Base-by-base conservation (phyloP, 1,140 invertebrate genomes). In the Periplaneta americana region DNA sequence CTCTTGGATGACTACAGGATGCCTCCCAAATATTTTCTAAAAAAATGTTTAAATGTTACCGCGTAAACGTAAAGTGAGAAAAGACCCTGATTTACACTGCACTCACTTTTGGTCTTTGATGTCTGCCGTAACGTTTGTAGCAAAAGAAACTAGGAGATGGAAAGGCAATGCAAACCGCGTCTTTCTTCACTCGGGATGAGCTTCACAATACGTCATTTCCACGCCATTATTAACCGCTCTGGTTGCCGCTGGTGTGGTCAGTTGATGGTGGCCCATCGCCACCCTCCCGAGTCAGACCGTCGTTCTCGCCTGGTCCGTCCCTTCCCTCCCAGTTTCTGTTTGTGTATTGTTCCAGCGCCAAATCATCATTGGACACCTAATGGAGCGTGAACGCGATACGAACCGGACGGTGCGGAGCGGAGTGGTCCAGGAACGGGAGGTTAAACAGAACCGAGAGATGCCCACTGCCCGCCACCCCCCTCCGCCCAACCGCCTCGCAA, bases 351-450 rank as follows among this genome's bases (percentile, higher is more conserved):
- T 74, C 75, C 36, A 32, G 22, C 36, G 15, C 80, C 39, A 74
- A 35, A 80, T 80, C 48, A 80, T 80, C 80, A 77, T 80, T 57
- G 79, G 79, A 34, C 31, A 75, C 15, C 75, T 81, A 81, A 81
- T 81, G 80, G 80, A 81, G 75, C 76, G 80, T 75, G 34, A 81
- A 76, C 74, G 80, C 80, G 80, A 81, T 81, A 81, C 66, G 74
- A 28, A 80, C 74, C 35, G 37, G 34, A 36, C 76, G 76, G 76
- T n/a, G 34, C 75, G 34, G 76, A 33, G 35, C 76, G 76, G 35
- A 28, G 34, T 36, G 6, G 34, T n/a, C n/a, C 35, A 36, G 34
- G 35, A 34, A 28, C 22, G 76, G 76, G 22, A 28, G 76, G 76
- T 35, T 28, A 36, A 36, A 34, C 33, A 36, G 76, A 35, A n/a